phyloP scores from a whole-genome alignment of 2,888 invertebrate species.

The Sminthurides aquaticus region DNA sequence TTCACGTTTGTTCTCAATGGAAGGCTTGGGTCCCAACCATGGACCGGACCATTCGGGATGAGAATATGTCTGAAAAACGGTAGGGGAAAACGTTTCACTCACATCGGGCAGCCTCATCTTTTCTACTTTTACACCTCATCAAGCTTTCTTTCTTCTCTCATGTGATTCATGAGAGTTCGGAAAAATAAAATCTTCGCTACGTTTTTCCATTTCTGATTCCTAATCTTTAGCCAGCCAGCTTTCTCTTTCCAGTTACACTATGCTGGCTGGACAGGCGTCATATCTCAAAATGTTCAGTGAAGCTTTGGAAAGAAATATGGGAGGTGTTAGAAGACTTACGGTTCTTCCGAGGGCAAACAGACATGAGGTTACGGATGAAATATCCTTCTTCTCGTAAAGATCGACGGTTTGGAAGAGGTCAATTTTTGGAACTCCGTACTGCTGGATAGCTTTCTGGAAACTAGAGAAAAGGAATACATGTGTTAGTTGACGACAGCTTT shows the following conservation, averaged over 20 bases:
- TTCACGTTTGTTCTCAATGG: conserved; percentile 88
- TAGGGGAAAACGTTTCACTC: background rate
- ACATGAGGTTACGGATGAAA: conserved; percentile 74
- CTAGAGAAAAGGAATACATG: conserved; percentile 49
- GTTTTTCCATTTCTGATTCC: no score
- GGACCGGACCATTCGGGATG: conserved; percentile 80
- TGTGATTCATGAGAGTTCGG: no score
- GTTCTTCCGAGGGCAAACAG: conserved; percentile 77
- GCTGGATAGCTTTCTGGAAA: conserved; percentile 79
- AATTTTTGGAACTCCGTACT: conserved; percentile 79
- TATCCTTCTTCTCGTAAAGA: conserved; percentile 89
- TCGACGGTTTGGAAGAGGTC: conserved; percentile 97
- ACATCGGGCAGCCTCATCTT: no score
- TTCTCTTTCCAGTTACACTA: no score
- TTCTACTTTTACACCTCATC: no score
- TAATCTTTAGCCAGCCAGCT: no score
- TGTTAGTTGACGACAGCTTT: no score
- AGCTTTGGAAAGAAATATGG: background rate
- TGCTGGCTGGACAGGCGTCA: no score
- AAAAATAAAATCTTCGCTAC: no score
- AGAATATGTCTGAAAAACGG: conserved; percentile 62
- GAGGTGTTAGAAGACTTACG: conserved; percentile 50
- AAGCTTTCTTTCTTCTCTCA: no score
- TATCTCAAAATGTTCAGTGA: no score
- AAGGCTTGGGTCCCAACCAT: conserved; percentile 84